A percentile compares a stretch with the other conserved stretches of the same genome.
phyloP scores from a whole-genome alignment of 2,888 invertebrate species.

The Philopedon plagiatum region DNA sequence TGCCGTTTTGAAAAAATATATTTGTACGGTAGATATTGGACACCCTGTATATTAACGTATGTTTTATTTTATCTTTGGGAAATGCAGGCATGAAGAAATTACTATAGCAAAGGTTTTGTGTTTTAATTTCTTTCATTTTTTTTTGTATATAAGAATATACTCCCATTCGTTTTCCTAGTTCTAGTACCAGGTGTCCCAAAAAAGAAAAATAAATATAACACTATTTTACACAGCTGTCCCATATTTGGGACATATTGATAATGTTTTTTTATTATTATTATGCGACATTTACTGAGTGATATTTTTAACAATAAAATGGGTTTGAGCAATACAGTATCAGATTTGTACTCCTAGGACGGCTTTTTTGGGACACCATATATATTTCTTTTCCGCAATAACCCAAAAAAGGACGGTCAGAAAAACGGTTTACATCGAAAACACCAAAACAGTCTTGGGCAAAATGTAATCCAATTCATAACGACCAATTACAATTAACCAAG shows the following conservation, averaged over 20 bases:
- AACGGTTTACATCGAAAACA: too few species aligned
- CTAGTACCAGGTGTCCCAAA: not conserved
- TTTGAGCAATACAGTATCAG: too few species aligned
- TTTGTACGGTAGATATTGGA: not conserved
- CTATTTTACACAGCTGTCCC: too few species aligned
- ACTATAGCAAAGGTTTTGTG: slow-evolving; percentile 50
- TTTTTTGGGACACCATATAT: not conserved
- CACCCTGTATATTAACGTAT: slow-evolving; percentile 22
- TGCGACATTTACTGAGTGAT: not conserved
- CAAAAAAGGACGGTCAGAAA: too few species aligned
- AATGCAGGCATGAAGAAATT: slow-evolving; percentile 66
- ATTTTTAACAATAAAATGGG: not conserved
- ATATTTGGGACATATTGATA: too few species aligned
- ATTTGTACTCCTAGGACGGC: too few species aligned
- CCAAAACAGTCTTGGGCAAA: too few species aligned
- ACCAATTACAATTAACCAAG: too few species aligned
- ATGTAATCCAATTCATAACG: too few species aligned
- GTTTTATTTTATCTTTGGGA: slow-evolving; percentile 64
- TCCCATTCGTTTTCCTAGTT: not conserved
- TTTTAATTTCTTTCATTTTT: slow-evolving; percentile 42
- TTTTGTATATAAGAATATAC: not conserved
- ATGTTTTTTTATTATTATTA: not conserved
- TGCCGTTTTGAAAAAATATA: not conserved
- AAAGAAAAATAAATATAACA: too few species aligned
- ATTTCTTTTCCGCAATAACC: too few species aligned